Evolutionary conservation across 2,888 invertebrate genomes (phyloP).

Genomic region (Entomobrya proxima): DNA sequence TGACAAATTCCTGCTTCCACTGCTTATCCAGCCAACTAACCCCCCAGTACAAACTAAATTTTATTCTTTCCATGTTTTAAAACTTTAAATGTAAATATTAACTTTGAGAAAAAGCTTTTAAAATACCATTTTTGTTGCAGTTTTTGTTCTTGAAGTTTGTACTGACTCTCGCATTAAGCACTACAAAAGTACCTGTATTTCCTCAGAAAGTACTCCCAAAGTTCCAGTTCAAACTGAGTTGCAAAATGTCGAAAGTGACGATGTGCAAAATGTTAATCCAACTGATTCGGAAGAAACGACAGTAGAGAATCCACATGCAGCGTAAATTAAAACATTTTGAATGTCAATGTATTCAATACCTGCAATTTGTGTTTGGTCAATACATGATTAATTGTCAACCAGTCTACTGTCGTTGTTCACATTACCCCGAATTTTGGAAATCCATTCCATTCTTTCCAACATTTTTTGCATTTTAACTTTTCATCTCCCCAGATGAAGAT

Average conservation of each 20-base stretch:
- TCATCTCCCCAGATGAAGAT: neutral
- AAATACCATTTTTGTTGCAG: neutral
- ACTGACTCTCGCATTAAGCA: neutral
- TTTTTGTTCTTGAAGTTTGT: conserved; percentile 20
- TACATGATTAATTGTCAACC: too few relatives aligned
- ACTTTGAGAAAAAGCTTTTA: too few relatives aligned
- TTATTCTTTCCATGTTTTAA: neutral
- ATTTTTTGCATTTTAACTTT: neutral
- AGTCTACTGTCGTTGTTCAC: too few relatives aligned
- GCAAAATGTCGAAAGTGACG: neutral
- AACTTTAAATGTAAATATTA: neutral
- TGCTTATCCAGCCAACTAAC: conserved; percentile 15
- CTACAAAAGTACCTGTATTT: conserved; percentile 7
- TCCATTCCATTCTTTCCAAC: neutral
- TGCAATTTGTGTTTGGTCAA: too few relatives aligned
- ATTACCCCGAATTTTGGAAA: too few relatives aligned
- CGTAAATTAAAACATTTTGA: neutral
- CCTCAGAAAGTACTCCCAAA: neutral
- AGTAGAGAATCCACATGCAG: neutral
- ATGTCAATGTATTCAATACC: neutral
- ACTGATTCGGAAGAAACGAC: neutral
- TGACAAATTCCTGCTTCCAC: conserved; percentile 48
- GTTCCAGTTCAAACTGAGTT: conserved; percentile 5
- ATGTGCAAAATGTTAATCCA: neutral
- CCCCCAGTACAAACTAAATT: neutral